These are phyloP conservation scores for Euzophera pinguis DNA, from an alignment of 2,888 invertebrate species.

Conservation along the genomic window DNA sequence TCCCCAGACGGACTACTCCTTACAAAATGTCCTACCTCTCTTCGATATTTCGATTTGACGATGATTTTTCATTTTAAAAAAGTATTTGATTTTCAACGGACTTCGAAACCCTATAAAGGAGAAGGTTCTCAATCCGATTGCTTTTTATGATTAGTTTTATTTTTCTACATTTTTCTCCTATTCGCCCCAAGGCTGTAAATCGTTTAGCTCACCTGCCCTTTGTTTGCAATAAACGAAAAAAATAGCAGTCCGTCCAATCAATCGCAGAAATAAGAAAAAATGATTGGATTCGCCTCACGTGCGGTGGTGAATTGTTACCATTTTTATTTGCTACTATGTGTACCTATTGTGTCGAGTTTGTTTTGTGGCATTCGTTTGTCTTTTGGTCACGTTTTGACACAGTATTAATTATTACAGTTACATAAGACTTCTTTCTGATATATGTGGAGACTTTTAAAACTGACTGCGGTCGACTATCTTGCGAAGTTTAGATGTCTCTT, in stretches of 20 bases:
- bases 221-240: constrained; percentile 59
- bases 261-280: constrained; percentile 67
- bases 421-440: background rate
- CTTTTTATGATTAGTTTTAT: background rate
- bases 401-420: background rate
- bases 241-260: constrained; percentile 62
- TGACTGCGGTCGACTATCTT: background rate
- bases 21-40: no score
- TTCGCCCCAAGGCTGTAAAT: constrained; percentile 20
- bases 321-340: constrained; percentile 52
- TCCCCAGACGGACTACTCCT: no score
- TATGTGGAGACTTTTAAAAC: background rate
- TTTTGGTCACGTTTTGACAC: background rate
- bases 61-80: no score
- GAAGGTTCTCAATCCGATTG: no score
- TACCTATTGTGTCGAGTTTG: constrained; percentile 29
- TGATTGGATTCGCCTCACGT: constrained; percentile 72
- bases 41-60: no score
- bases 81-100: no score
- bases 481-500: no score
- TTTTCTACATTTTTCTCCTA: background rate
- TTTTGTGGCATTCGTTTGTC: constrained; percentile 13
- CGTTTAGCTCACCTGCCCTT: constrained; percentile 60
- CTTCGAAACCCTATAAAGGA: no score
- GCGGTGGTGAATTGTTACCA: constrained; percentile 44